phyloP scores from a whole-genome alignment of 1,140 invertebrate genomes.

The Lucilia sericata region DNA sequence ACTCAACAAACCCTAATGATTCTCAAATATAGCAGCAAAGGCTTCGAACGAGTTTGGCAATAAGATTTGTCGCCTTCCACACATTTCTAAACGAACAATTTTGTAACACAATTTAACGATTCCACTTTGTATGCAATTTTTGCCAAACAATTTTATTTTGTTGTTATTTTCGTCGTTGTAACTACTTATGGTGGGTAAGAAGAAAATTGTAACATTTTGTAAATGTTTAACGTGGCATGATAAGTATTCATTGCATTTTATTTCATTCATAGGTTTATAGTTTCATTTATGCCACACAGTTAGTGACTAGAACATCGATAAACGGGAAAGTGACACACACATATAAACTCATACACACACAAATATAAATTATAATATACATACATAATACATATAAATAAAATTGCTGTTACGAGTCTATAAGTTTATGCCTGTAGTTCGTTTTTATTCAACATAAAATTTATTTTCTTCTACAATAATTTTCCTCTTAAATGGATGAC shows the following conservation, averaged over 20 bases:
- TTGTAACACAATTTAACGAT: too few species aligned
- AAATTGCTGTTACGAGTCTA: not conserved
- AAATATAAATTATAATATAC: not conserved
- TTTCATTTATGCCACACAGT: not conserved
- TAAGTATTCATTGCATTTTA: not conserved
- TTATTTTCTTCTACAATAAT: not conserved
- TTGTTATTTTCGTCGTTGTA: too few species aligned
- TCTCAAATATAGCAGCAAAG: too few species aligned
- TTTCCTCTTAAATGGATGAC: not conserved
- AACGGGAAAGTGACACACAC: not conserved
- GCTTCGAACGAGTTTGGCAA: too few species aligned
- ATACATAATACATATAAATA: not conserved
- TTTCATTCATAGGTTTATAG: not conserved
- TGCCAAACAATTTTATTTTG: too few species aligned
- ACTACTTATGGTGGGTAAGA: not conserved
- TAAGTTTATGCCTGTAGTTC: too few species aligned
- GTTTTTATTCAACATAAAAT: not conserved
- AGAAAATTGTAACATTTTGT: constrained; percentile 6
- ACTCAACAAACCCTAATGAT: too few species aligned
- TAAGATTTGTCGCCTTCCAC: too few species aligned
- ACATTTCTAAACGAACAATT: too few species aligned
- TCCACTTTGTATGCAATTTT: too few species aligned
- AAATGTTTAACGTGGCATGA: not conserved
- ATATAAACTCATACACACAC: not conserved
- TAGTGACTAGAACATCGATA: not conserved